Evolutionary conservation across 2,113 vertebrate species (phyloP), one percentile per base, ranked within the genome.

Genomic region (Fukomys damarensis): DNA sequence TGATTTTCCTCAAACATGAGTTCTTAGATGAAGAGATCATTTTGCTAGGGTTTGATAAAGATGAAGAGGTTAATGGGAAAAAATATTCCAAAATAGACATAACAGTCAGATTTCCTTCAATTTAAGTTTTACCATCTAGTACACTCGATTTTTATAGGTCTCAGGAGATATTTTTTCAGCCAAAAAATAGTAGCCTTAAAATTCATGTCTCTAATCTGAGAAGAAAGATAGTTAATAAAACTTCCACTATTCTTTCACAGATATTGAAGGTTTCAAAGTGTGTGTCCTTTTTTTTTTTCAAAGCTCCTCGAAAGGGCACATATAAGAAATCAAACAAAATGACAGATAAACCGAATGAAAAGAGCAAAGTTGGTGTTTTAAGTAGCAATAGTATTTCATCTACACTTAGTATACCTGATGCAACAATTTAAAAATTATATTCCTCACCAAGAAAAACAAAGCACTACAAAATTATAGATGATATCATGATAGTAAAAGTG

Each of bases 191-290:
- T 63, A 26, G 9, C 35, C 54, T 94, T 76, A 89, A 22, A 43
- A 56, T 89, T 93, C 72, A 86, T 89, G 38, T 80, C 17, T 93
- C 58, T 86, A 81, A 92, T 90, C 80, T 65, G 30, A 92, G 61
- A 85, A 93, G 38, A 92, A 90, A 87, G 41, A 4, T 7, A 93
- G 28, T 80, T 92, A 85, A 85, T 70, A 95, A 96, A 96, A 95
- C 16, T 72, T 84, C 68, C 0, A 56, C 17, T 95, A 2, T 74
- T 61, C 11, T 79, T 88, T 74, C 93, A 81, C 24, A 66, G 12
- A 63, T 74, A 14, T 82, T 89, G 54, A 74, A 61, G 5, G 2
- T 74, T 80, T 88, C 8, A 88, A 16, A 56, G 52, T 30, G 10
- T 46, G 19, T 3, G 5, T 32, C 32, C 7, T 38, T 46, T n/a